phyloP scores from a whole-genome alignment of 2,113 vertebrate species.

The Daubentonia madagascariensis region DNA sequence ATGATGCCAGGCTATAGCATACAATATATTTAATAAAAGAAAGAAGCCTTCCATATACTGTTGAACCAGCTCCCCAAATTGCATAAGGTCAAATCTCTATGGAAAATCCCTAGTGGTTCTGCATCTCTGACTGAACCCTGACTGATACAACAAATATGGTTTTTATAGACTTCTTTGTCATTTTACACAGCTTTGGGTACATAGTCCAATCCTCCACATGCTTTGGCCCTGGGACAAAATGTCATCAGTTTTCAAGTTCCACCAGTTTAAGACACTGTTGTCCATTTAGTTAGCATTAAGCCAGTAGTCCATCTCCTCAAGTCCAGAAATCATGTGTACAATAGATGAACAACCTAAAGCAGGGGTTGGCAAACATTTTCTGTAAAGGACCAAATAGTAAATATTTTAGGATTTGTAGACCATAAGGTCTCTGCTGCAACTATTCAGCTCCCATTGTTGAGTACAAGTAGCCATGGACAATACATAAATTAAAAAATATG shows the following conservation, averaged over 20 bases:
- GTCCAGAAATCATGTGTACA: neutral
- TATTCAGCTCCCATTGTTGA: neutral
- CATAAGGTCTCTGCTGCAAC: neutral
- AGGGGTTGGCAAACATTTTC: neutral
- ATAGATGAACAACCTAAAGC: neutral
- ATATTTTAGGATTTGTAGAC: neutral
- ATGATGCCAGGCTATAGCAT: neutral
- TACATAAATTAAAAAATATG: neutral
- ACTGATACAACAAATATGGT: neutral
- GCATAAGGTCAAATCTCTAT: neutral
- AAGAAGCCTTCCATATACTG: neutral
- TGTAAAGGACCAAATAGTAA: neutral
- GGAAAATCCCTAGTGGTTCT: neutral
- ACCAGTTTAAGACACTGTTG: neutral
- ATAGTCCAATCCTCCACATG: neutral
- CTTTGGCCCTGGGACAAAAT: neutral
- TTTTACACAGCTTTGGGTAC: neutral
- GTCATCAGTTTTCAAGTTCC: neutral
- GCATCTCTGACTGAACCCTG: neutral
- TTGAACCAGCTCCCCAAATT: neutral
- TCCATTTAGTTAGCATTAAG: neutral
- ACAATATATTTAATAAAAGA: neutral
- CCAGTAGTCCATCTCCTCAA: neutral
- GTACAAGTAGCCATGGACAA: neutral
- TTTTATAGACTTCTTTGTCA: neutral